Base-by-base conservation (phyloP, 2,888 invertebrate genomes). In the Watsonalla binaria region DNA sequence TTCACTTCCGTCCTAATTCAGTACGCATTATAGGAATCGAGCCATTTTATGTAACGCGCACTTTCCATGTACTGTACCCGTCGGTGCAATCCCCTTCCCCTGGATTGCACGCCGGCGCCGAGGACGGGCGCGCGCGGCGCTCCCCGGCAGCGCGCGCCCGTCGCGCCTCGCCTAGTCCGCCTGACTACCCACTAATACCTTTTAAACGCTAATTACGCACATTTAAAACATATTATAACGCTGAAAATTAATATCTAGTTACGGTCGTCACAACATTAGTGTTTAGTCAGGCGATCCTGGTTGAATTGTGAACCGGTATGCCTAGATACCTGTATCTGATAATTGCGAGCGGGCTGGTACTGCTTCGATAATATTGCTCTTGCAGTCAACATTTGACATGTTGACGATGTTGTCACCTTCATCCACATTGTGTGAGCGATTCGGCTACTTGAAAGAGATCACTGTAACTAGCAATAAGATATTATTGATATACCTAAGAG, bases 1-100 rank as follows among this genome's bases (percentile, higher is more conserved):
- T 88, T 89, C 90, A 90, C 90, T 90, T 90, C 90, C 90, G 90
- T 90, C 90, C 90, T 90, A 89, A 88, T 81, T 88, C 90, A 90
- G 87, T 88, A 89, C 76, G 90, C 90, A 88, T 89, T 84, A 87
- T 90, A 87, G 83, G 86, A 89, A 87, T 90, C 90, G 90, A 90
- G 90, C 90, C 90, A 90, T 90, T 90, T 90, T 90, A 90, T 84
- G 90, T 90, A 90, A 90, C 87, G 87, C 87, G 88, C 89, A 86
- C 84, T 85, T 78, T 76, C 80, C 82, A 76, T 74, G 76, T 78
- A 75, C 74, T 24, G 24, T 24, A 24, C 78, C 79, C 82, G 84
- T 80, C 84, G 82, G 84, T 87, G 89, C 86, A 86, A 84, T 86
- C 78, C 72, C 78, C 84, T 87, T 86, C 83, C 88, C 89, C 86